These are phyloP conservation scores for Nebria brevicollis DNA, from an alignment of 2,888 invertebrate genomes.

Conservation along the genomic window DNA sequence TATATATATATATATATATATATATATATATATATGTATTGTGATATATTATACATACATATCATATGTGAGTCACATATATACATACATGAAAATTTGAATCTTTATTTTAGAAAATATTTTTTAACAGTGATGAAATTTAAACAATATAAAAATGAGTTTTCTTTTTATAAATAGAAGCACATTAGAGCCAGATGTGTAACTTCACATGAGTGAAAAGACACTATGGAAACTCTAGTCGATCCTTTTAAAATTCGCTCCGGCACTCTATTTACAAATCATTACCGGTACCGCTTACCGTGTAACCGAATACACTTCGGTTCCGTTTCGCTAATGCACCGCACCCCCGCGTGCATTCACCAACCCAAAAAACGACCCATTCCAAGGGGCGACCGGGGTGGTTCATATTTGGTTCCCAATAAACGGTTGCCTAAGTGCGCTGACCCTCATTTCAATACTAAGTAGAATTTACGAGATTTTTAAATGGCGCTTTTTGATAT, in stretches of 20 bases:
- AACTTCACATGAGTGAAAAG: too few species aligned
- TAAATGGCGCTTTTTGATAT: constrained; percentile 5
- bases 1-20: too few species aligned
- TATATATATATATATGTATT: too few species aligned
- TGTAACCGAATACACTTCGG: constrained; percentile 32
- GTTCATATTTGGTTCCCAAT: neutral
- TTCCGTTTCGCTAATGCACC: constrained; percentile 27
- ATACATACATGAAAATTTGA: too few species aligned
- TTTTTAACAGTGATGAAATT: too few species aligned
- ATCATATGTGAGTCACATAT: too few species aligned
- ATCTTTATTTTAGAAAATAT: too few species aligned
- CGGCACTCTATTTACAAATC: constrained; percentile 34
- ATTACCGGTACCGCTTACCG: constrained; percentile 32
- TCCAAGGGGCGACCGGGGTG: neutral
- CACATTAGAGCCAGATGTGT: too few species aligned
- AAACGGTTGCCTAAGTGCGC: neutral
- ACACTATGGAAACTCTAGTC: constrained; percentile 23
- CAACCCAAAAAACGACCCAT: neutral
- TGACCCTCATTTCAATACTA: constrained; percentile 2
- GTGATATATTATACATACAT: too few species aligned
- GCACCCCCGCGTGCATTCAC: neutral
- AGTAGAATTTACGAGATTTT: constrained; percentile 31
- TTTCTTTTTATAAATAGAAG: too few species aligned
- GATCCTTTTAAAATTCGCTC: constrained; percentile 29
- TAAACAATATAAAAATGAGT: too few species aligned